phyloP scores from a whole-genome alignment of 2,113 vertebrate genomes.

The Meleagris gallopavo region DNA sequence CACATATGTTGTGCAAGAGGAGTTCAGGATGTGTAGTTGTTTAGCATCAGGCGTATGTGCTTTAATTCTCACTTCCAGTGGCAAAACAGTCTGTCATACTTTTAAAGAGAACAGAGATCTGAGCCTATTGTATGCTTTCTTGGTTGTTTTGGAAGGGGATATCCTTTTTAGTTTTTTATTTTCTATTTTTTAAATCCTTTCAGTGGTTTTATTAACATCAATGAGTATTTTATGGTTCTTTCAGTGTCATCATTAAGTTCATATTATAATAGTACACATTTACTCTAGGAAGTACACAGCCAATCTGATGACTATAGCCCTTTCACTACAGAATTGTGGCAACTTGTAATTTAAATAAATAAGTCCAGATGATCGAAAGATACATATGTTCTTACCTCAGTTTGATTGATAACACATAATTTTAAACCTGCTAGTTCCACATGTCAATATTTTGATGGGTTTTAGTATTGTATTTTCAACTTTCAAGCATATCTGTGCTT shows the following conservation, averaged over 20 bases:
- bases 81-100: conserved; percentile 78
- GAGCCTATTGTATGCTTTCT: conserved; percentile 11
- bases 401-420: background rate
- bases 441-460: background rate
- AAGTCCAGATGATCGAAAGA: background rate
- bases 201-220: background rate
- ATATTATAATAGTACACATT: background rate
- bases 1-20: conserved; percentile 77
- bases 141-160: background rate
- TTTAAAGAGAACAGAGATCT: conserved; percentile 62
- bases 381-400: background rate
- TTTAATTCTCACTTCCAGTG: conserved; percentile 79
- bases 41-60: conserved; percentile 74
- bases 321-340: background rate
- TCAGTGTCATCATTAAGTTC: background rate
- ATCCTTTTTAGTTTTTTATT: conserved; percentile 52
- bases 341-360: conserved; percentile 2
- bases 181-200: background rate
- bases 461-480: background rate
- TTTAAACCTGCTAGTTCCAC: background rate
- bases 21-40: conserved; percentile 73
- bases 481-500: background rate
- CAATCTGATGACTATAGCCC: background rate
- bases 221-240: background rate
- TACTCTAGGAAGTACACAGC: background rate